Percentiles rank a stretch among this genome's conserved stretches.
These are phyloP conservation scores for Hyphantria cunea DNA, from an alignment of 1,140 invertebrate genomes.

Conservation along the genomic window DNA sequence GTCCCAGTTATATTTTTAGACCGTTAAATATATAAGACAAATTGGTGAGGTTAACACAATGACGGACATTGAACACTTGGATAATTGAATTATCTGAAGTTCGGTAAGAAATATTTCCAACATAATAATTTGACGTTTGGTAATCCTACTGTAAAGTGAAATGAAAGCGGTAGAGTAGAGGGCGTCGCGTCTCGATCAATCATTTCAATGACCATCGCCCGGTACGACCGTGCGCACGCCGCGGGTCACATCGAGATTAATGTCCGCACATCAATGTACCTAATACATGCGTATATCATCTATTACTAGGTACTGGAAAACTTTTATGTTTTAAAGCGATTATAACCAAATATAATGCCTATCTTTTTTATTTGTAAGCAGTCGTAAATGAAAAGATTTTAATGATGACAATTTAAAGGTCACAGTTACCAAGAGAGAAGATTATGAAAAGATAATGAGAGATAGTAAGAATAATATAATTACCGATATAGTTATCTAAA, in stretches of 20 bases:
- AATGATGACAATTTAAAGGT: not conserved
- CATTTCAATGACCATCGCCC: constrained; percentile 10
- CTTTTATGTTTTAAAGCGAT: not conserved
- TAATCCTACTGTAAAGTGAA: constrained; percentile 4
- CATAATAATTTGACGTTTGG: not conserved
- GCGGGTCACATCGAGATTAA: not conserved
- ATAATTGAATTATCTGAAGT: not conserved
- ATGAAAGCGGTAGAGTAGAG: not conserved
- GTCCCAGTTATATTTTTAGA: no score
- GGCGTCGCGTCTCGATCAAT: constrained; percentile 4
- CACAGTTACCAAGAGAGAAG: no score
- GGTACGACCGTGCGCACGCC: not conserved
- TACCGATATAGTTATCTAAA: no score
- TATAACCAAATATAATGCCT: no score
- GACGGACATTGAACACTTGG: no score
- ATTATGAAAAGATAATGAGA: no score
- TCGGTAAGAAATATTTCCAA: not conserved
- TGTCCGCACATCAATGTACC: not conserved
- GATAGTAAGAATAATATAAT: no score
- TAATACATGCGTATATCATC: not conserved
- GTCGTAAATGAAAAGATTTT: not conserved
- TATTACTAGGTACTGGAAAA: not conserved
- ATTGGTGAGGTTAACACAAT: no score
- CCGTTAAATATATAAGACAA: no score
- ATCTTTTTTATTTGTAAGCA: no score